Conservation (phyloP, 2,113 vertebrate species). For the Brachypodius melanocephalos region DNA sequence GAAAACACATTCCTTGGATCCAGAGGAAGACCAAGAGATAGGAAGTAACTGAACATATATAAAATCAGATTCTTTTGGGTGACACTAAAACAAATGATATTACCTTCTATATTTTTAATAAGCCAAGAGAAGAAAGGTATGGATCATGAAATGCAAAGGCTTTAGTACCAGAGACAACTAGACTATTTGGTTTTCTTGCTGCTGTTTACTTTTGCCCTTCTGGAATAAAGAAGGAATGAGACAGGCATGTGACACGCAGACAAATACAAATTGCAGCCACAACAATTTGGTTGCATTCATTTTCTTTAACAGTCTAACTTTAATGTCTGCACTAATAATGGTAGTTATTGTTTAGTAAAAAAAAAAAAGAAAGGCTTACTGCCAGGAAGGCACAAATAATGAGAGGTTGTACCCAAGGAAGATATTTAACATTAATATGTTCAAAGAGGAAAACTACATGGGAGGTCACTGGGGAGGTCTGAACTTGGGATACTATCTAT, state of each 20-base stretch:
- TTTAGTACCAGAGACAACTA: neutral
- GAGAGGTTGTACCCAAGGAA: neutral
- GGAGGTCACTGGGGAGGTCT: neutral
- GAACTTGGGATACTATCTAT: neutral
- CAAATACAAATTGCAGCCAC: neutral
- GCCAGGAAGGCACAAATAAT: neutral
- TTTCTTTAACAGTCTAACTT: neutral
- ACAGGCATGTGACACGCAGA: neutral
- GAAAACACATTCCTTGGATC: neutral
- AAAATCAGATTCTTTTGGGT: neutral
- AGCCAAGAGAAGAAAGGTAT: neutral
- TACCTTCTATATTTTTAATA: neutral
- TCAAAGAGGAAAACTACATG: neutral
- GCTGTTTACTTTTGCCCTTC: neutral
- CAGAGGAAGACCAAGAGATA: neutral
- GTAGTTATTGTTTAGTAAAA: neutral
- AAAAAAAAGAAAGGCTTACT: neutral
- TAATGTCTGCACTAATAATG: neutral
- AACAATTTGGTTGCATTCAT: neutral
- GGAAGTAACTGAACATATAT: neutral
- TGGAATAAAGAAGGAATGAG: neutral
- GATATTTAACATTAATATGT: neutral
- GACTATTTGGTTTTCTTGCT: neutral
- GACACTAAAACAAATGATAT: neutral
- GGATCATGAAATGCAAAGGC: neutral